Conservation (phyloP, 2,113 vertebrate species). For the Crotalus tigris region DNA sequence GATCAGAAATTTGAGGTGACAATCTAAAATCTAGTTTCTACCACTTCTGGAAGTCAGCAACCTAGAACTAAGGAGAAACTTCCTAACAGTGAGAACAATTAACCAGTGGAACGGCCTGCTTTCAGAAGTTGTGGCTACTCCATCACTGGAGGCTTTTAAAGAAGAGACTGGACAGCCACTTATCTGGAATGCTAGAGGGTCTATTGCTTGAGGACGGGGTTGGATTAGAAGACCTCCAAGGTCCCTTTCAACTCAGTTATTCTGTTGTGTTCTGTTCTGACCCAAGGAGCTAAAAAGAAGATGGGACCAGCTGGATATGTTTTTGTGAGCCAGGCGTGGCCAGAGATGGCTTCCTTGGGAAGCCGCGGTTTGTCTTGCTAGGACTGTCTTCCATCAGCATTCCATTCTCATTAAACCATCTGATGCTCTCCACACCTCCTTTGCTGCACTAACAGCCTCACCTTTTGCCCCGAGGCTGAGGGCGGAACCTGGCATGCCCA, state of each 20-base stretch:
- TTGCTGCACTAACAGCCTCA: neutral
- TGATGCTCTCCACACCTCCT: neutral
- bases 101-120: neutral
- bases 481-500: neutral
- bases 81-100: neutral
- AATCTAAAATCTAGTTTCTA: neutral
- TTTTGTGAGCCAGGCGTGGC: neutral
- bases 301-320: neutral
- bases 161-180: neutral
- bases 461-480: accelerated
- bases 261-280: neutral
- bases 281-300: neutral
- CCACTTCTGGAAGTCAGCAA: neutral
- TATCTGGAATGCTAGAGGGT: neutral
- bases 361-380: neutral
- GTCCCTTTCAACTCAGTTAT: neutral
- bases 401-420: neutral
- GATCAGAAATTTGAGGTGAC: neutral
- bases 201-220: neutral
- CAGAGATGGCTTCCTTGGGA: neutral
- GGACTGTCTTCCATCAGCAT: neutral
- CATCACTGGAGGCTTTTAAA: neutral
- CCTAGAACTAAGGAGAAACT: neutral
- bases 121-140: neutral
- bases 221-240: neutral